A percentile compares a stretch with the other conserved stretches of the same genome.
phyloP scores from a whole-genome alignment of 1,140 invertebrate species.

The Diachasma alloeum region DNA sequence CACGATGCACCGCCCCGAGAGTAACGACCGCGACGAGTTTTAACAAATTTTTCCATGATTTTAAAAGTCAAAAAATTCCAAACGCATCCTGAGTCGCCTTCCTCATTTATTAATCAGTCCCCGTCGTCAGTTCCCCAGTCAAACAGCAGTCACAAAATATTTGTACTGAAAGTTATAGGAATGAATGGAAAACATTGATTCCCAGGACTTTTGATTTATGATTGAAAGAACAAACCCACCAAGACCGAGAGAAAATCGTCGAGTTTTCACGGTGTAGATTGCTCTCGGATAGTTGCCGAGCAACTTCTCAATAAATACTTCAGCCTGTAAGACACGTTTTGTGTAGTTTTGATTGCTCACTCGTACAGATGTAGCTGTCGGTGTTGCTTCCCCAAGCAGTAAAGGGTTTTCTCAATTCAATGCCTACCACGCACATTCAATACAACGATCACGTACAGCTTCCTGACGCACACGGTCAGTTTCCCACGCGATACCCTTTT shows the following conservation, averaged over 20 bases:
- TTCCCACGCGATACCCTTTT: conserved; percentile 47
- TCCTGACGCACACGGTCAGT: conserved; percentile 48
- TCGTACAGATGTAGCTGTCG: neutral
- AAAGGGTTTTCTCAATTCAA: neutral
- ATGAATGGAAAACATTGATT: neutral
- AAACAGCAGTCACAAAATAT: neutral
- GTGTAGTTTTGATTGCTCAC: conserved; percentile 34
- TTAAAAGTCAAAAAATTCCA: neutral
- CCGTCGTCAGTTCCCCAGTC: neutral
- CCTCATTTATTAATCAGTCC: neutral
- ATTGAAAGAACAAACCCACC: neutral
- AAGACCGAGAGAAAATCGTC: neutral
- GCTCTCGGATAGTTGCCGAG: neutral
- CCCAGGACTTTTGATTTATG: neutral
- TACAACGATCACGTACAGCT: conserved; percentile 53
- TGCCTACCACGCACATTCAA: conserved; percentile 41
- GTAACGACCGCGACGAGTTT: neutral
- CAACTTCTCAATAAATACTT: conserved; percentile 11
- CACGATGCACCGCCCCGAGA: neutral
- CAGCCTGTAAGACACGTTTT: conserved; percentile 20
- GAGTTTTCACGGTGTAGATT: neutral
- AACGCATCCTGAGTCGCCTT: neutral
- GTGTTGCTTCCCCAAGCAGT: neutral
- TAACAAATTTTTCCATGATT: neutral
- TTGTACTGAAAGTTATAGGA: neutral